A percentile compares a stretch with the other conserved stretches of the same genome.
These are phyloP conservation scores for Myopa tessellatipennis DNA, from an alignment of 2,888 invertebrate species.

Conservation along the genomic window DNA sequence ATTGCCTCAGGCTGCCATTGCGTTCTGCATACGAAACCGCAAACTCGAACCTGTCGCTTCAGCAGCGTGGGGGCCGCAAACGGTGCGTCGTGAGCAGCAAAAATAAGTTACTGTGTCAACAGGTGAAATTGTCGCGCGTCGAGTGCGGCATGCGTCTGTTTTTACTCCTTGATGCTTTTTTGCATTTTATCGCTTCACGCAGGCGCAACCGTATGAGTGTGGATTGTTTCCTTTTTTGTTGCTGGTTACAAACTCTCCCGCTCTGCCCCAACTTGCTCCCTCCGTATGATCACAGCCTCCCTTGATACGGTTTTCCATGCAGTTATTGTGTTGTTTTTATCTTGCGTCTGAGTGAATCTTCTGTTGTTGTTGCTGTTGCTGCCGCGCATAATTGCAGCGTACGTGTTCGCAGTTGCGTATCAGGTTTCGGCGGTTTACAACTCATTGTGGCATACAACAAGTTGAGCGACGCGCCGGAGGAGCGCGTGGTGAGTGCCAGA, in stretches of 20 bases:
- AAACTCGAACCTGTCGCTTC: constrained; percentile 34
- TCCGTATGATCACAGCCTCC: neutral
- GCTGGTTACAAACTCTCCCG: neutral
- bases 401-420: constrained; percentile 50
- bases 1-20: constrained; percentile 39
- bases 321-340: constrained; percentile 16
- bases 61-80: constrained; percentile 35
- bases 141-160: constrained; percentile 30
- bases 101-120: constrained; percentile 67
- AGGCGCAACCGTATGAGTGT: neutral
- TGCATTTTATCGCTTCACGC: constrained; percentile 39
- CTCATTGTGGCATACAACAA: constrained; percentile 29
- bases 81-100: constrained; percentile 45
- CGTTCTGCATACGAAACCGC: constrained; percentile 30
- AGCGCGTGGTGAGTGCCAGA: constrained; percentile 66
- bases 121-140: constrained; percentile 63
- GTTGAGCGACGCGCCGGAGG: constrained; percentile 1
- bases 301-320: constrained; percentile 25
- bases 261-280: constrained; percentile 28
- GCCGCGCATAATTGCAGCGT: constrained; percentile 59
- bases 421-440: constrained; percentile 33
- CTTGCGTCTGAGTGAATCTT: neutral
- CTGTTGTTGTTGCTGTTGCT: constrained; percentile 27
- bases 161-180: constrained; percentile 9
- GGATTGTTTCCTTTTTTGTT: constrained; percentile 1